Base-by-base conservation (phyloP, 2,797 vertebrate species). In the Pseudochirops corinnae region DNA sequence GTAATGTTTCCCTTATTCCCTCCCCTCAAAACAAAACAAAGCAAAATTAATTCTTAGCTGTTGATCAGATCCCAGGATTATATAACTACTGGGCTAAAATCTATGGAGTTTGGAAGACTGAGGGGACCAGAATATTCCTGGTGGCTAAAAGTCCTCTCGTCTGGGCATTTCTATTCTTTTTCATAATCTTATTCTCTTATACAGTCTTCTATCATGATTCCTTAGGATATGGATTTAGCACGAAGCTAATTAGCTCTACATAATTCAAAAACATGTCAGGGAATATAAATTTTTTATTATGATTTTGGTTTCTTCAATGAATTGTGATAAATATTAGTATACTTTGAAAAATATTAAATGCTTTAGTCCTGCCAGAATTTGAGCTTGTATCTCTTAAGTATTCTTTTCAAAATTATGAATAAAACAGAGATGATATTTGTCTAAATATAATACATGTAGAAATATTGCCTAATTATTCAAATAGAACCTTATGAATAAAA, bases 401-500 rank as follows among this genome's bases (percentile, higher is more conserved):
- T 28, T 46, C 24, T 12, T 92, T 95, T 93, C 26, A 92, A 95
- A 93, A 90, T 94, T 93, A 90, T 93, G 97, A 95, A 12, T 91
- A 95, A 33, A 96, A 67, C 1, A 58, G 39, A 58, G 87, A 90
- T 58, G 57, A 62, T 92, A 92, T 90, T 3, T 1, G 57, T 91
- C n/a, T 91, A 74, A 46, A 29, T 94, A 95, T 5, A 52, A 67
- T 28, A 93, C 26, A 95, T 92, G 95, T 96, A 39, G 92, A 93
- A 95, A 93, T 91, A 5, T 56, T 91, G 57, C n/a, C 52, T 91
- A 87, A 96, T 96, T 29, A 92, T 33, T 92, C 60, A 1, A 95
- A 13, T 6, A 12, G 55, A 56, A 50, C 92, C 95, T 96, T 93
- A 91, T 94, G 96, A 95, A 14, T 91, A 95, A 29, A 96, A 87